Evolutionary conservation across 23 tunicate genomes (phyloP).

Genomic region (Botrylloides violaceus): DNA sequence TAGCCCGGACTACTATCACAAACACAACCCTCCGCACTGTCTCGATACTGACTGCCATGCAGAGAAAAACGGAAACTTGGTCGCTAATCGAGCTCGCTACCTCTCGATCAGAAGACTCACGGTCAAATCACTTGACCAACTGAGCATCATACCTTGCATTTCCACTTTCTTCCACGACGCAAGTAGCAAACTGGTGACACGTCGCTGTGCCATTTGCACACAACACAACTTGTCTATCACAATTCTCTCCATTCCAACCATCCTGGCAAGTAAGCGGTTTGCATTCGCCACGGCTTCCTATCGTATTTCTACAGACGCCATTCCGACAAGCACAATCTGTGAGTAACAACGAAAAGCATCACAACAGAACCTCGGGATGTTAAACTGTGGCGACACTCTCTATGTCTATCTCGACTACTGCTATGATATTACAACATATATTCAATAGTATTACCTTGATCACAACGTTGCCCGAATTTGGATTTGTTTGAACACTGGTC

Average conservation of each 20-base stretch:
- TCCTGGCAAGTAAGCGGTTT: constrained; percentile 35
- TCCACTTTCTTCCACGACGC: constrained; percentile 13
- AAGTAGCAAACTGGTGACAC: constrained; percentile 70
- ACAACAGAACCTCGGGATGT: too few species aligned
- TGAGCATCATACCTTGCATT: not conserved
- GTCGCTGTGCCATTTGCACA: constrained; percentile 28
- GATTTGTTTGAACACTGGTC: constrained; percentile 23
- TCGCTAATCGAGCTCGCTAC: too few species aligned
- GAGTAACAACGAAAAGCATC: too few species aligned
- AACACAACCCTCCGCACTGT: too few species aligned
- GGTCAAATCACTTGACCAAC: too few species aligned
- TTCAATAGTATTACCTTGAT: constrained; percentile 32
- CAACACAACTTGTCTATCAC: constrained; percentile 28
- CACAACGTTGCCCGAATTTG: constrained; percentile 42
- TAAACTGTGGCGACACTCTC: too few species aligned
- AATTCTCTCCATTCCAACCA: constrained; percentile 77
- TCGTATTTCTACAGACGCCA: constrained; percentile 41
- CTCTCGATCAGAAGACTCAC: too few species aligned
- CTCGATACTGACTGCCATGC: too few species aligned
- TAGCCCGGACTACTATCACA: too few species aligned
- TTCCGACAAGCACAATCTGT: constrained; percentile 68
- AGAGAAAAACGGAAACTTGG: too few species aligned
- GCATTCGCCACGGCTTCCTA: constrained; percentile 47
- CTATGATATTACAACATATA: too few species aligned
- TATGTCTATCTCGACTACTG: too few species aligned